phyloP scores from a whole-genome alignment of 2,888 invertebrate species.

The Asteroscopus sphinx region DNA sequence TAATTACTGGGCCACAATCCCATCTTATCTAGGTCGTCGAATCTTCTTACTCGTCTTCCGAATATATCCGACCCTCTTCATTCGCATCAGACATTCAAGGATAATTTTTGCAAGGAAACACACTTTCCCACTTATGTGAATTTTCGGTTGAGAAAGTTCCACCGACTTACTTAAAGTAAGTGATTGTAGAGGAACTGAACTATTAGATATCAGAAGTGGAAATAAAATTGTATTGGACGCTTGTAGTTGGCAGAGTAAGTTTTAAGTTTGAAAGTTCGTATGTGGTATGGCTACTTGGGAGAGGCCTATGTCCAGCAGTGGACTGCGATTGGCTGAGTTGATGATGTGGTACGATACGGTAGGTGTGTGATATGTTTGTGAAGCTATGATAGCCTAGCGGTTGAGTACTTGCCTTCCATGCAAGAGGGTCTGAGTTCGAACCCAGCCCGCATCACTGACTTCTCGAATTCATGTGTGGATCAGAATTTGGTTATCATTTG shows the following conservation, averaged over 20 bases:
- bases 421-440: too few species aligned
- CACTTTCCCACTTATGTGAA: slow-evolving; percentile 53
- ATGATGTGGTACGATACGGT: too few species aligned
- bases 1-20: slow-evolving; percentile 49
- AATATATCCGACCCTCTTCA: slow-evolving; percentile 57
- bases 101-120: slow-evolving; percentile 51
- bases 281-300: too few species aligned
- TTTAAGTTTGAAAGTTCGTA: slow-evolving; percentile 13
- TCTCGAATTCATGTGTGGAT: too few species aligned
- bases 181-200: slow-evolving; percentile 32
- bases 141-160: slow-evolving; percentile 41
- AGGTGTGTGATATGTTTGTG: not conserved
- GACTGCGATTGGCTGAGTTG: too few species aligned
- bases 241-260: slow-evolving; percentile 21
- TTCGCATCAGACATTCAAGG: slow-evolving; percentile 42
- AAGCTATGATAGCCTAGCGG: too few species aligned
- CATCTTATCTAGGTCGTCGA: slow-evolving; percentile 47
- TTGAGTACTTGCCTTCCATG: too few species aligned
- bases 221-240: slow-evolving; percentile 37
- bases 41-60: slow-evolving; percentile 37
- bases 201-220: slow-evolving; percentile 21
- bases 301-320: too few species aligned
- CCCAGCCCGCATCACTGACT: too few species aligned
- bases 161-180: slow-evolving; percentile 24
- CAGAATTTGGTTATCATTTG: too few species aligned